These are phyloP conservation scores for Cyrtorhinus lividipennis DNA, from an alignment of 1,140 invertebrate genomes.

Conservation along the genomic window DNA sequence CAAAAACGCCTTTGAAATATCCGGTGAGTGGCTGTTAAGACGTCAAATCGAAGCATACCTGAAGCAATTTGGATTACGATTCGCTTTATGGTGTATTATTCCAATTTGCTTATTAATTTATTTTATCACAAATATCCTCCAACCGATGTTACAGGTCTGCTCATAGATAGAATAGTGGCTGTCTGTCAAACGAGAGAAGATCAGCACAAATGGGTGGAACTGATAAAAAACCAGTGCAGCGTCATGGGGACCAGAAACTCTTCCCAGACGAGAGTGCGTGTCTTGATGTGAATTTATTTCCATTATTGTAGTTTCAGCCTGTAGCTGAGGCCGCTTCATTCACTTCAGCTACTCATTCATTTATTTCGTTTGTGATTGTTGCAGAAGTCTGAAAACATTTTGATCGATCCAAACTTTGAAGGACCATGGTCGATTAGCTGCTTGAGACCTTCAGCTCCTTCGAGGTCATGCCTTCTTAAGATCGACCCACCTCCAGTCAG, in stretches of 20 bases:
- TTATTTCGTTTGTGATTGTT: neutral
- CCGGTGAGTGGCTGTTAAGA: slow-evolving; percentile 38
- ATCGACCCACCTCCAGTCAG: slow-evolving; percentile 33
- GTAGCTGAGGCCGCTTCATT: too few species aligned
- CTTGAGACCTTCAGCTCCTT: slow-evolving; percentile 33
- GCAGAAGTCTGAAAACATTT: slow-evolving; percentile 27
- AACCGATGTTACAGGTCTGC: slow-evolving; percentile 23
- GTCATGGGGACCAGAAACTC: slow-evolving; percentile 29
- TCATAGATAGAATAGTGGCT: slow-evolving; percentile 79
- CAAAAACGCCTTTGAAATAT: slow-evolving; percentile 86
- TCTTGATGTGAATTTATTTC: too few species aligned
- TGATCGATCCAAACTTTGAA: slow-evolving; percentile 12
- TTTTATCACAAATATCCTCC: too few species aligned
- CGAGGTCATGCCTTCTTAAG: slow-evolving; percentile 25
- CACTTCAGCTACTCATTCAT: too few species aligned
- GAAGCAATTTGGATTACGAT: too few species aligned
- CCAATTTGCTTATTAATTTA: too few species aligned
- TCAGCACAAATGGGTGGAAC: slow-evolving; percentile 72
- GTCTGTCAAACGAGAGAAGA: slow-evolving; percentile 71
- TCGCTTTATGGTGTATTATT: too few species aligned
- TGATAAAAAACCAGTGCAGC: slow-evolving; percentile 49
- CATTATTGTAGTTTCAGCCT: too few species aligned
- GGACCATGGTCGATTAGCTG: slow-evolving; percentile 30
- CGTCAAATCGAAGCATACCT: too few species aligned
- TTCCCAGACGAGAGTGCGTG: slow-evolving; percentile 21